Evolutionary conservation across 2,797 vertebrate genomes (phyloP).

Genomic region (Falco cherrug): DNA sequence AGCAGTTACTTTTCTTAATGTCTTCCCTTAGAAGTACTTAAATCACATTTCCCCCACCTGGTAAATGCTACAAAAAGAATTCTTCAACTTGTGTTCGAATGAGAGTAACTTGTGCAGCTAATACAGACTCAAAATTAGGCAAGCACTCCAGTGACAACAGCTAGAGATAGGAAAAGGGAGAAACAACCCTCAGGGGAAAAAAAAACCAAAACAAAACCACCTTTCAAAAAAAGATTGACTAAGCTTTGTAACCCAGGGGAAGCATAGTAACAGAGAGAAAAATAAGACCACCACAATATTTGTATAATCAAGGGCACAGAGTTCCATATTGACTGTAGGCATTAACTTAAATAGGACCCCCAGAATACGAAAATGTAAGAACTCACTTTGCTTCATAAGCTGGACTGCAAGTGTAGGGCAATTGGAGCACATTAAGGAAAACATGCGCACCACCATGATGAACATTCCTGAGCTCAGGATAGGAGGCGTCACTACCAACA

Average conservation of each 20-base stretch:
- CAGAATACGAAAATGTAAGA: not conserved
- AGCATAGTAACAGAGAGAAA: not conserved
- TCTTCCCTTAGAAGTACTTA: not conserved
- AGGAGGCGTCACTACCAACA: conserved; percentile 96
- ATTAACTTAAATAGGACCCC: not conserved
- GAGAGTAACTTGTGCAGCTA: not conserved
- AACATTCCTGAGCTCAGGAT: conserved; percentile 99
- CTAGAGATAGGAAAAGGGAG: not conserved
- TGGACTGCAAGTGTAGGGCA: conserved; percentile 97
- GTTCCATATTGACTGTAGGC: not conserved
- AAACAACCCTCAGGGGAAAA: not conserved
- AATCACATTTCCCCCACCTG: not conserved
- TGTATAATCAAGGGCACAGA: not conserved
- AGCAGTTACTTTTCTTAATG: not conserved
- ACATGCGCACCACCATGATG: conserved; percentile 99
- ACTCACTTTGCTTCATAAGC: conserved; percentile 99
- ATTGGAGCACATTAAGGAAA: conserved; percentile 99
- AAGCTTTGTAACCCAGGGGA: not conserved
- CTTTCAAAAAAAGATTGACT: not conserved
- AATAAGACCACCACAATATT: not conserved
- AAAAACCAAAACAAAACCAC: not conserved
- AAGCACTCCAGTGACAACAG: not conserved
- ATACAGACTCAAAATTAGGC: not conserved
- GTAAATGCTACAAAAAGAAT: not conserved
- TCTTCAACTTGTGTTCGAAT: not conserved